These are phyloP conservation scores for Ectropis grisescens DNA, from an alignment of 1,140 invertebrate species.

Conservation along the genomic window DNA sequence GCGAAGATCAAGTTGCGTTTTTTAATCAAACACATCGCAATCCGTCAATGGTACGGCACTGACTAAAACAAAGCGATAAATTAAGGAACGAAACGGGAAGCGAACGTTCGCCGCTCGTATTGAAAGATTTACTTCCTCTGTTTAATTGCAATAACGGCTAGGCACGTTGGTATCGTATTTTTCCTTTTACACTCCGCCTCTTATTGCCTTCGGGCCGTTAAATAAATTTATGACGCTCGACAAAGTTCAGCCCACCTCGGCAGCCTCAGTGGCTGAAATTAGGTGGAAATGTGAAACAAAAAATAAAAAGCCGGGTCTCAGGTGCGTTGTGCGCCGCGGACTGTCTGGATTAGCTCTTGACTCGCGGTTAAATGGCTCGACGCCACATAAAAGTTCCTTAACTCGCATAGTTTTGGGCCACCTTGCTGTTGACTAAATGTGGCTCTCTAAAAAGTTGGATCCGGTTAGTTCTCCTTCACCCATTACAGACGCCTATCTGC, in stretches of 20 bases:
- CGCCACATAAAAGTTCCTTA: slow-evolving; percentile 63
- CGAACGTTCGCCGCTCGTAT: slow-evolving; percentile 59
- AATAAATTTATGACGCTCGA: slow-evolving; percentile 69
- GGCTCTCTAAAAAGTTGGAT: slow-evolving; percentile 35
- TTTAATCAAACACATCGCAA: slow-evolving; percentile 66
- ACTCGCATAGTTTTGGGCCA: slow-evolving; percentile 50
- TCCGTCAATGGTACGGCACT: slow-evolving; percentile 60
- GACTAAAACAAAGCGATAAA: slow-evolving; percentile 68
- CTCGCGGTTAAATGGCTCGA: slow-evolving; percentile 51
- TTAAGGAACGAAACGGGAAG: slow-evolving; percentile 59
- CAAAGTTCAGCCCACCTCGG: slow-evolving; percentile 62
- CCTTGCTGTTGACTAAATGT: slow-evolving; percentile 42
- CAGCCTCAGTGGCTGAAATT: slow-evolving; percentile 50
- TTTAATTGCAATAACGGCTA: slow-evolving; percentile 71
- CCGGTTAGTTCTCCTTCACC: slow-evolving; percentile 36
- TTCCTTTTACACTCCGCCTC: slow-evolving; percentile 68
- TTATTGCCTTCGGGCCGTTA: slow-evolving; percentile 68
- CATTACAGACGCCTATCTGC: slow-evolving; percentile 34
- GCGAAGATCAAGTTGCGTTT: slow-evolving; percentile 43
- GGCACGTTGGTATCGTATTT: slow-evolving; percentile 69
- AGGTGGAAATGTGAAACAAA: slow-evolving; percentile 55
- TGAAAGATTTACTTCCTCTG: slow-evolving; percentile 70
- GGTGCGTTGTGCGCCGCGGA: slow-evolving; percentile 37
- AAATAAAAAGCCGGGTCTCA: slow-evolving; percentile 56
- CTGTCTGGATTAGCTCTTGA: slow-evolving; percentile 51